Percentiles rank a stretch among this genome's conserved stretches.
phyloP scores from a whole-genome alignment of 2,797 vertebrate species.

The Molossus molossus region DNA sequence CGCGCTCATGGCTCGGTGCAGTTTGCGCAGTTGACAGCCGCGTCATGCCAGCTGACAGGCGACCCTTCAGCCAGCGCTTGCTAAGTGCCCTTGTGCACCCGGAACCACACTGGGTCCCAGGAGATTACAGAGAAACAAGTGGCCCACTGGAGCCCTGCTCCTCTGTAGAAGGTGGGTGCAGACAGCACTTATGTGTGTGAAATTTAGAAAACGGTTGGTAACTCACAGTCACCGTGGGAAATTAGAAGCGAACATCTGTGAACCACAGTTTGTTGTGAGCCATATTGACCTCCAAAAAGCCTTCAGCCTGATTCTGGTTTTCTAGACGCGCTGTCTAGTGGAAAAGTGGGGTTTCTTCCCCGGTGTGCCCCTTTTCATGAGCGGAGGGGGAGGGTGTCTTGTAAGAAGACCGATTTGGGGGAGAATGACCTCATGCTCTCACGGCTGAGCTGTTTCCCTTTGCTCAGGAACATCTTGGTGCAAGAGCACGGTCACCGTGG shows the following conservation, averaged over 20 bases:
- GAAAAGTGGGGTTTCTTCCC: conserved; percentile 3
- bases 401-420: not conserved
- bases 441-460: not conserved
- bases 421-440: conserved; percentile 52
- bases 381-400: not conserved
- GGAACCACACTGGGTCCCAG: not conserved
- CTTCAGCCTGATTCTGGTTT: not conserved
- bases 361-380: rapidly evolving
- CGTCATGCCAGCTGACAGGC: rapidly evolving
- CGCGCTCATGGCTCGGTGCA: not conserved
- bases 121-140: not conserved
- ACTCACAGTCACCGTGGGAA: not conserved
- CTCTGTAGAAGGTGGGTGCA: not conserved
- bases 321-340: not conserved
- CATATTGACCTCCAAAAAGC: rapidly evolving
- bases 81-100: not conserved
- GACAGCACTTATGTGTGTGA: not conserved
- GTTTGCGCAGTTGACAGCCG: not conserved
- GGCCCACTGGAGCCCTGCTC: not conserved
- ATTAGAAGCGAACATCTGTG: not conserved
- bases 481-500: not conserved
- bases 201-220: not conserved
- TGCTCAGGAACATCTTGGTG: not conserved
- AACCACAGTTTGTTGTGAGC: not conserved
- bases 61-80: not conserved